phyloP scores from a whole-genome alignment of 1,140 invertebrate species.

The Sitophilus oryzae region DNA sequence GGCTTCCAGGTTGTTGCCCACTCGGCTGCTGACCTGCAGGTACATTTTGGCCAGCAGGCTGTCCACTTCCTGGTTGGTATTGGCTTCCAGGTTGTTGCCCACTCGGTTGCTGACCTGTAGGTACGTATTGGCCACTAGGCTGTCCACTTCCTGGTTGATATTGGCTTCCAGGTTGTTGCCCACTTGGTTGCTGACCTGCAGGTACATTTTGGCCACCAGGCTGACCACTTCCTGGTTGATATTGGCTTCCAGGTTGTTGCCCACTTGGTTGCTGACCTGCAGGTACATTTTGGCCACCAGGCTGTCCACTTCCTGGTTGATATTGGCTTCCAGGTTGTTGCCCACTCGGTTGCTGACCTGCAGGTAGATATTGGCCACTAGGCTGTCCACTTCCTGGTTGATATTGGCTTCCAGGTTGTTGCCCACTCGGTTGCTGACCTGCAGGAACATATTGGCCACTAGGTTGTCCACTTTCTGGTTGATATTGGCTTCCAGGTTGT shows the following conservation, averaged over 20 bases:
- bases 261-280: background rate
- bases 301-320: conserved; percentile 5
- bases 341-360: conserved; percentile 5
- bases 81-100: conserved; percentile 16
- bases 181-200: conserved; percentile 41
- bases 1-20: conserved; percentile 7
- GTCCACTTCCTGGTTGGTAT: conserved; percentile 18
- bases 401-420: conserved; percentile 9
- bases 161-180: conserved; percentile 1
- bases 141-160: no score
- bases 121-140: conserved; percentile 28
- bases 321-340: background rate
- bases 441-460: background rate
- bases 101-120: conserved; percentile 22
- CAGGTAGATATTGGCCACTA: conserved; percentile 23
- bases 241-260: conserved; percentile 2
- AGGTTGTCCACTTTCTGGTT: conserved; percentile 3
- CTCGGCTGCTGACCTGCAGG: conserved; percentile 19
- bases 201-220: conserved; percentile 4
- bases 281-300: background rate
- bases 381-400: conserved; percentile 11
- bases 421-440: background rate
- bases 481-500: conserved; percentile 10
- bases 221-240: conserved; percentile 30
- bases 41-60: no score